phyloP scores from a whole-genome alignment of 1,140 invertebrate genomes.

The Sitobion miscanthi region DNA sequence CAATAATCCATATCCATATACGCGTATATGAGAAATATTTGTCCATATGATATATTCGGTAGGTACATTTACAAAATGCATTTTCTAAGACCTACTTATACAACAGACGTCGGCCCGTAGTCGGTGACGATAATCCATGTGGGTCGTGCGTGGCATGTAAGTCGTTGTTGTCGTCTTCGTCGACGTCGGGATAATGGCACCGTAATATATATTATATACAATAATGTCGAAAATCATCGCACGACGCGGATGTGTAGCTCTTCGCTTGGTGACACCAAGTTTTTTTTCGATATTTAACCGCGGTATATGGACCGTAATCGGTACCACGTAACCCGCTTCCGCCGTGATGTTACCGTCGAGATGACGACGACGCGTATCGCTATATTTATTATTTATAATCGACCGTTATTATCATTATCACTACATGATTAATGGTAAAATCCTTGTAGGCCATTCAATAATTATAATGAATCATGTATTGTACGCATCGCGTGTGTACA shows the following conservation, averaged over 20 bases:
- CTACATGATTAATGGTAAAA: constrained; percentile 23
- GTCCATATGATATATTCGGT: background rate
- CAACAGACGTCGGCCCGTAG: background rate
- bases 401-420: background rate
- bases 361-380: background rate
- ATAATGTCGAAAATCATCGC: background rate
- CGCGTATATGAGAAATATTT: constrained; percentile 9
- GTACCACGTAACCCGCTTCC: background rate
- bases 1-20: background rate
- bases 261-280: background rate
- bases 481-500: background rate
- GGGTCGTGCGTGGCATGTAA: background rate
- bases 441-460: constrained; percentile 35
- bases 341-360: background rate
- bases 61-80: background rate
- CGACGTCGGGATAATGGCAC: background rate
- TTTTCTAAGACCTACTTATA: constrained; percentile 42
- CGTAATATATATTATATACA: background rate
- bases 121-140: background rate
- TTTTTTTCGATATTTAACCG: background rate
- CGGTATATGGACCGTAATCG: background rate
- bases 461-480: constrained; percentile 41
- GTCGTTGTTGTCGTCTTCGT: background rate
- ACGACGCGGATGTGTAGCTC: background rate
- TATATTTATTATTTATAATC: background rate